Evolutionary conservation across 2,113 vertebrate species (phyloP).

Genomic region (Scopus umbretta): DNA sequence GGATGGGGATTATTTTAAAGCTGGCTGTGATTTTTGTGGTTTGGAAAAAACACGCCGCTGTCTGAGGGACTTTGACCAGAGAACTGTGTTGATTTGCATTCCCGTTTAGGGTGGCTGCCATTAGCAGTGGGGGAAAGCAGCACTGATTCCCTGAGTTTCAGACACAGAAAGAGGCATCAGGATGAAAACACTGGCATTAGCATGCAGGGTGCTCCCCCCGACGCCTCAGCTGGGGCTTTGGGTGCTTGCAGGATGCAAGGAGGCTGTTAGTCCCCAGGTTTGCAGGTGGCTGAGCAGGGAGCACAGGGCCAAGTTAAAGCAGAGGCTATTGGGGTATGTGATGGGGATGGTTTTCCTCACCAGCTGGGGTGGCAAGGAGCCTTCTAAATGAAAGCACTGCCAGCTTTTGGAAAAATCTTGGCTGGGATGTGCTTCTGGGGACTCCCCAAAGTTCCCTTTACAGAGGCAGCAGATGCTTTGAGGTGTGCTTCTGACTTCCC

Average conservation of each 20-base stretch:
- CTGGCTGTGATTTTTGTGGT: not conserved
- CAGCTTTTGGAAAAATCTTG: not conserved
- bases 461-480: not conserved
- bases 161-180: not conserved
- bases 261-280: not conserved
- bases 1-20: not conserved
- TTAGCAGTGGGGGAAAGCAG: not conserved
- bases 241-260: fast-evolving
- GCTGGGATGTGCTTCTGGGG: not conserved
- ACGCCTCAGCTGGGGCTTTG: fast-evolving
- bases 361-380: fast-evolving
- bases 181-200: not conserved
- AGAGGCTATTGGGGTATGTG: not conserved
- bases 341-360: not conserved
- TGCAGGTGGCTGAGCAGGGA: not conserved
- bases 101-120: not conserved
- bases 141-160: not conserved
- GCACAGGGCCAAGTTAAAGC: not conserved
- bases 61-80: not conserved
- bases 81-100: not conserved
- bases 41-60: not conserved
- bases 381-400: not conserved
- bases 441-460: not conserved
- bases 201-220: fast-evolving
- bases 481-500: not conserved